phyloP scores from a whole-genome alignment of 1,140 invertebrate genomes.

The Orussus abietinus region DNA sequence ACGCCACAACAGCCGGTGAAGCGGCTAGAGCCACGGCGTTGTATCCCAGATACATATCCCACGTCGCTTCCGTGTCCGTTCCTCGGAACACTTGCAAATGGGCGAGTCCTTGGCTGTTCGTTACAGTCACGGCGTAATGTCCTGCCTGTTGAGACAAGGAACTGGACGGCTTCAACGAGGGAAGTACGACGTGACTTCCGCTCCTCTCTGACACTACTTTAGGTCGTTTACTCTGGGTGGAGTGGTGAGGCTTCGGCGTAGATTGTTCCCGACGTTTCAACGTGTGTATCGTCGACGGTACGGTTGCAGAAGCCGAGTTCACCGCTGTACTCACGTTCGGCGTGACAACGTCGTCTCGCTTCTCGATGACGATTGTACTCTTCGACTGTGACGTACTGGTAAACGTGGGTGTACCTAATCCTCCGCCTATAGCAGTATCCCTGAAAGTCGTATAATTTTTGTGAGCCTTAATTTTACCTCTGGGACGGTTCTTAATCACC shows the following conservation, averaged over 20 bases:
- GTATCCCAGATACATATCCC: constrained; percentile 48
- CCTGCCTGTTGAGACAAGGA: constrained; percentile 45
- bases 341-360: constrained; percentile 67
- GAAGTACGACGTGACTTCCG: constrained; percentile 30
- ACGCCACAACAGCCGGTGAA: constrained; percentile 54
- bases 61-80: constrained; percentile 52
- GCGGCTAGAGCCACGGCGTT: constrained; percentile 41
- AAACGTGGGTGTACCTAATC: constrained; percentile 56
- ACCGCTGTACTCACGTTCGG: constrained; percentile 62
- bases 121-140: constrained; percentile 44
- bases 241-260: constrained; percentile 27
- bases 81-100: constrained; percentile 56
- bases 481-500: too few species aligned
- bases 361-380: constrained; percentile 79
- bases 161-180: constrained; percentile 37
- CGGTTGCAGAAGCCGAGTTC: constrained; percentile 33
- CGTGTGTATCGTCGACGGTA: constrained; percentile 28
- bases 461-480: too few species aligned
- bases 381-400: constrained; percentile 74
- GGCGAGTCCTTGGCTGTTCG: constrained; percentile 39
- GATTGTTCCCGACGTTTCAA: constrained; percentile 42
- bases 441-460: too few species aligned
- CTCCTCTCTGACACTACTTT: constrained; percentile 34
- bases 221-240: constrained; percentile 30
- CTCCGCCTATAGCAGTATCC: constrained; percentile 46